A percentile compares a stretch with the other conserved stretches of the same genome.
Conservation (phyloP, 2,888 invertebrate genomes). For the Cacoxenus indagator region DNA sequence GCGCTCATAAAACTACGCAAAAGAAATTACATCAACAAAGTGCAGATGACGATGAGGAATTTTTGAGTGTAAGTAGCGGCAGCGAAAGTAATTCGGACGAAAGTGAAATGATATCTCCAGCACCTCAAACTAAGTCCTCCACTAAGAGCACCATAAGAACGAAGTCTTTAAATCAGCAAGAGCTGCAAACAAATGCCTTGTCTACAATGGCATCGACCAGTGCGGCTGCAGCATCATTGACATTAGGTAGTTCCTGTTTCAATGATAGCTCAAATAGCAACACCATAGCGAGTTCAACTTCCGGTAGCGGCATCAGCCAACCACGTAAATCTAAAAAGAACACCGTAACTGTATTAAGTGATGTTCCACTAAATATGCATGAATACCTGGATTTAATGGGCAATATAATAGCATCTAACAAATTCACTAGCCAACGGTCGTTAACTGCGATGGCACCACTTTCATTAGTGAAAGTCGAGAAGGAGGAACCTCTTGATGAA, state of each 20-base stretch:
- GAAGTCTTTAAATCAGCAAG: constrained; percentile 12
- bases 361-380: constrained; percentile 70
- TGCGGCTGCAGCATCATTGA: constrained; percentile 17
- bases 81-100: constrained; percentile 39
- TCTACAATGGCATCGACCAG: constrained; percentile 48
- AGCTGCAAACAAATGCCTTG: constrained; percentile 21
- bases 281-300: constrained; percentile 16
- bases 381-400: constrained; percentile 69
- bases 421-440: constrained; percentile 57
- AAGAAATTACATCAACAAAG: background rate
- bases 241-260: background rate
- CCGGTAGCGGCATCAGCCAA: constrained; percentile 22
- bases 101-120: background rate
- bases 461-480: constrained; percentile 66
- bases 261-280: constrained; percentile 34
- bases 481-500: constrained; percentile 65
- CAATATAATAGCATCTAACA: constrained; percentile 69
- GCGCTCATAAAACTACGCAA: constrained; percentile 23
- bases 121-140: background rate
- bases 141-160: constrained; percentile 12
- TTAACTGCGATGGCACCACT: constrained; percentile 55
- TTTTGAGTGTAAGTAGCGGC: constrained; percentile 58
- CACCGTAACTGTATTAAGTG: constrained; percentile 69
- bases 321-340: constrained; percentile 51
- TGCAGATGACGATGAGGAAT: constrained; percentile 49